Conservation (phyloP, 2,113 vertebrate genomes). For the Lagenorhynchus albirostris region DNA sequence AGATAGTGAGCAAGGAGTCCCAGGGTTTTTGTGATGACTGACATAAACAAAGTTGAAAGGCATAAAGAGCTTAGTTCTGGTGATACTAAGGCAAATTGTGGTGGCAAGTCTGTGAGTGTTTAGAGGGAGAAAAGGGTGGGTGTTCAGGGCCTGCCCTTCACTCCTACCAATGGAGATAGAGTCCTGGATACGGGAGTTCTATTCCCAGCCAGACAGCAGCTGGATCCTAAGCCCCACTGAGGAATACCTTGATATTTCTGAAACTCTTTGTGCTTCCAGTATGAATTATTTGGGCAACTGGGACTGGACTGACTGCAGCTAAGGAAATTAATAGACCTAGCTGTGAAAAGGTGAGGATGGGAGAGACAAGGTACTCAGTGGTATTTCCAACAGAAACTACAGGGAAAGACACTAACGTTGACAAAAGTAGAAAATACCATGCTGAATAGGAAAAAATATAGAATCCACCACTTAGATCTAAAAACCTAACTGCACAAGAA, state of each 20-base stretch:
- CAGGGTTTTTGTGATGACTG: background rate
- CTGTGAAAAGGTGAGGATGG: background rate
- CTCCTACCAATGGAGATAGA: background rate
- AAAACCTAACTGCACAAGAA: background rate
- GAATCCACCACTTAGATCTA: background rate
- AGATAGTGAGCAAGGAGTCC: background rate
- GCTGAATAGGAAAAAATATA: background rate
- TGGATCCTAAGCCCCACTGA: background rate
- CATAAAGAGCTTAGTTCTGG: background rate
- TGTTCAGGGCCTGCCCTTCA: background rate
- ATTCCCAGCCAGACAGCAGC: background rate
- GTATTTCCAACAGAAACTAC: background rate
- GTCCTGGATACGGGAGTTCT: background rate
- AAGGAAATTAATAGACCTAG: background rate
- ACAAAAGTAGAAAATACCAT: background rate
- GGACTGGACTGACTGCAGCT: background rate
- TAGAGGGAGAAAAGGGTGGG: background rate
- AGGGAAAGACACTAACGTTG: background rate
- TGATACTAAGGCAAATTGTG: background rate
- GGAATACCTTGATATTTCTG: conserved; percentile 10
- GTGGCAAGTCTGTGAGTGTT: background rate
- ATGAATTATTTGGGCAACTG: background rate
- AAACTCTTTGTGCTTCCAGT: conserved; percentile 5
- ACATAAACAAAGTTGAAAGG: background rate
- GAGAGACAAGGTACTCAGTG: background rate